A percentile compares a stretch with the other conserved stretches of the same genome.
phyloP scores from a whole-genome alignment of 2,888 invertebrate species.

The Nycteola revayana region DNA sequence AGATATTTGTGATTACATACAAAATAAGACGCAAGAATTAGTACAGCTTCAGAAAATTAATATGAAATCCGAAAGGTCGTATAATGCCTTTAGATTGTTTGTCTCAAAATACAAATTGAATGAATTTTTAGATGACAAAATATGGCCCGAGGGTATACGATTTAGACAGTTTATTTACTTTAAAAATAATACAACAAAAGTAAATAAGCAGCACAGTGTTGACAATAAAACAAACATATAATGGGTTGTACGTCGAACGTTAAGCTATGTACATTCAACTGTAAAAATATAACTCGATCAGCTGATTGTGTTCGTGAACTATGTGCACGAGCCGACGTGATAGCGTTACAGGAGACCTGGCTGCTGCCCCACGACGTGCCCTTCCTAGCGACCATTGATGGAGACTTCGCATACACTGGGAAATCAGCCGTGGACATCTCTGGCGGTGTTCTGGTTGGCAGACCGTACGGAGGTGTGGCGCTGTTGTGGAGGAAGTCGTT shows the following conservation, averaged over 20 bases:
- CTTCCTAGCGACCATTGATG: slow-evolving; percentile 6
- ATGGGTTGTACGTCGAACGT: slow-evolving; percentile 2
- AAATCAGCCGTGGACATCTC: slow-evolving; percentile 11
- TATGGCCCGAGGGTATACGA: slow-evolving; percentile 1
- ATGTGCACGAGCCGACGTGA: slow-evolving; percentile 7
- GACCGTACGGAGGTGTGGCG: slow-evolving; percentile 11
- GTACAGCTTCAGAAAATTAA: slow-evolving; percentile 12
- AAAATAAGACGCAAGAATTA: slow-evolving; percentile 2
- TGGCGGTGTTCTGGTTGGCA: slow-evolving; percentile 4
- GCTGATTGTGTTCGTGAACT: slow-evolving; percentile 7
- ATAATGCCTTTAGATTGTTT: slow-evolving; percentile 22
- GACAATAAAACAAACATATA: slow-evolving; percentile 1
- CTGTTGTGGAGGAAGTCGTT: slow-evolving; percentile 7
- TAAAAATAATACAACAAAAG: background rate
- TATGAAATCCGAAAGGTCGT: slow-evolving; percentile 9
- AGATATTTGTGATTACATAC: slow-evolving; percentile 7
- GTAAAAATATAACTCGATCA: slow-evolving; percentile 6
- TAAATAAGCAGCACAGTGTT: background rate
- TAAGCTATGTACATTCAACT: slow-evolving; percentile 9
- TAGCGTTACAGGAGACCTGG: no score
- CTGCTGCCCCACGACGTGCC: slow-evolving; percentile 7
- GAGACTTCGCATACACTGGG: slow-evolving; percentile 6
- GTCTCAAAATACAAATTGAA: slow-evolving; percentile 7
- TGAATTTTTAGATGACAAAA: slow-evolving; percentile 1
- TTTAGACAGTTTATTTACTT: slow-evolving; percentile 3